These are phyloP conservation scores for Stegodyphus mimosarum DNA, from an alignment of 1,140 invertebrate genomes.

Conservation along the genomic window DNA sequence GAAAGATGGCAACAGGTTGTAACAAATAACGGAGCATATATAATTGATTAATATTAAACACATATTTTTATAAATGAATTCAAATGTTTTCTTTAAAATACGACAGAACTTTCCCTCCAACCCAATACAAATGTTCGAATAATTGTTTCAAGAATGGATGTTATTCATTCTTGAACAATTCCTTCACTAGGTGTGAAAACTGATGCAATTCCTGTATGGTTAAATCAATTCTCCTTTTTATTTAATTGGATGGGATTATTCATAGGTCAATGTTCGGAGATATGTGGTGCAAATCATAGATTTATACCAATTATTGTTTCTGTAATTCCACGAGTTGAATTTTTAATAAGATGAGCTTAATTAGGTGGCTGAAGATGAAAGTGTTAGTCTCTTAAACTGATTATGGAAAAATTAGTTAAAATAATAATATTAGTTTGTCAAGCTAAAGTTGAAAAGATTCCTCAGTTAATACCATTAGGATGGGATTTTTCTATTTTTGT, in stretches of 20 bases:
- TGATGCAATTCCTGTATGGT: slow-evolving; percentile 76
- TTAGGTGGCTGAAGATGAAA: slow-evolving; percentile 1
- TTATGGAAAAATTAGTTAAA: slow-evolving; percentile 68
- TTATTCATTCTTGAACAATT: slow-evolving; percentile 78
- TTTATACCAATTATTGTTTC: slow-evolving; percentile 81
- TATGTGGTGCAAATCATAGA: slow-evolving; percentile 80
- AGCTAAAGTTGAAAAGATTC: slow-evolving; percentile 65
- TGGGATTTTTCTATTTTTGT: slow-evolving; percentile 63
- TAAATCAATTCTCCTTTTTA: slow-evolving; percentile 75
- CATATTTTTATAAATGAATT: no score
- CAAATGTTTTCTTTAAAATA: no score
- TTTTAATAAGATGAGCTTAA: slow-evolving; percentile 61
- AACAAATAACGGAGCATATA: no score
- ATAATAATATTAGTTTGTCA: slow-evolving; percentile 66
- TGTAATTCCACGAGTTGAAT: slow-evolving; percentile 55
- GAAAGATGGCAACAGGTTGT: no score
- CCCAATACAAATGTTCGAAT: slow-evolving; percentile 72
- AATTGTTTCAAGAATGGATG: slow-evolving; percentile 74
- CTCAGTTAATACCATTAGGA: slow-evolving; percentile 64
- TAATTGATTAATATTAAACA: no score
- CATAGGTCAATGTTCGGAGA: slow-evolving; percentile 82
- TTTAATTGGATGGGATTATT: slow-evolving; percentile 73
- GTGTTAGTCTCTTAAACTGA: slow-evolving; percentile 47
- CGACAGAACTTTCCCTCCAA: no score
- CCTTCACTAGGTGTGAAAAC: slow-evolving; percentile 75